These are phyloP conservation scores for Cirrhinus mrigala DNA, from an alignment of 2,797 vertebrate species.

Conservation along the genomic window DNA sequence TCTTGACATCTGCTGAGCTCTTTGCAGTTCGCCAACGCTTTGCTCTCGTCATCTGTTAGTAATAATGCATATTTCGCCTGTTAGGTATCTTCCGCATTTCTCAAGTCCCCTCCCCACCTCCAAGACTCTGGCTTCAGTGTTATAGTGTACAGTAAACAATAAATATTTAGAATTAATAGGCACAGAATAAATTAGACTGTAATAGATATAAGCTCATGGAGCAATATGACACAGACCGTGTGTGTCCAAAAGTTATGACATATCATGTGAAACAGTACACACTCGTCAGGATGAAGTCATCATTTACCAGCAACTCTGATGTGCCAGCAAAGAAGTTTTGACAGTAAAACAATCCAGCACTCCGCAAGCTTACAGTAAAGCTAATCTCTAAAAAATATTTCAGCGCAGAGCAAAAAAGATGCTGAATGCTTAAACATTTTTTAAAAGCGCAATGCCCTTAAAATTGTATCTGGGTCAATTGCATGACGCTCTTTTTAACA, in stretches of 20 bases:
- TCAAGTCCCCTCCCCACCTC: constrained; percentile 25
- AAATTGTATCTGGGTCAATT: neutral
- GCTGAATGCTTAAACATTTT: neutral
- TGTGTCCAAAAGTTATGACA: constrained; percentile 7
- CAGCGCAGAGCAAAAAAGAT: neutral
- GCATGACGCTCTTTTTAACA: neutral
- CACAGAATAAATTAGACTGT: too few species aligned
- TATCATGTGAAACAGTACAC: neutral
- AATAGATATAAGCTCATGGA: neutral
- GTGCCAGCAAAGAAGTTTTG: neutral
- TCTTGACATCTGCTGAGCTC: constrained; percentile 64
- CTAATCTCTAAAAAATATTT: neutral
- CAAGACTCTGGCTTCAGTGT: constrained; percentile 17
- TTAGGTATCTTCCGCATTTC: constrained; percentile 57
- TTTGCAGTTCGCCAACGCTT: constrained; percentile 52
- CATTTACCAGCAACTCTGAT: neutral
- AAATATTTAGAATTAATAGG: neutral
- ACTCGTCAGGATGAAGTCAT: neutral
- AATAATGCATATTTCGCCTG: constrained; percentile 62
- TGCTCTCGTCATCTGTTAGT: constrained; percentile 66
- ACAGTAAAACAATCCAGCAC: neutral
- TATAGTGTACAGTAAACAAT: neutral
- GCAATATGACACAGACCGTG: neutral
- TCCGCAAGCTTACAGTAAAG: neutral
- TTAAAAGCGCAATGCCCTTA: neutral